phyloP scores from a whole-genome alignment of 2,113 vertebrate species.

The Chaenogobius annularis region DNA sequence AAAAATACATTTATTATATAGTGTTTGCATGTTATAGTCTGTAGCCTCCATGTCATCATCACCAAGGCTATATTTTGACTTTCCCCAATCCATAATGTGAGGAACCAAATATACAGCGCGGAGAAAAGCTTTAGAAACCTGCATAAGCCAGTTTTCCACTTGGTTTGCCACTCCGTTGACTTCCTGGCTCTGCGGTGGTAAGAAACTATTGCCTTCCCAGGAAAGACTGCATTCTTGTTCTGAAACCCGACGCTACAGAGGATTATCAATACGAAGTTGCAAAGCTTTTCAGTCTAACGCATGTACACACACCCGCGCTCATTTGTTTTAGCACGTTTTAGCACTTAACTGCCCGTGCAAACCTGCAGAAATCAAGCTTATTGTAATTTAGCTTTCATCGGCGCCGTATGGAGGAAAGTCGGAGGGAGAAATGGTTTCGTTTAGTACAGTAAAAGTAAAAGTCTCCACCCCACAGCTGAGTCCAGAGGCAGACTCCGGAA shows the following conservation, averaged over 20 bases:
- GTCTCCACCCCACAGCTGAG: conserved; percentile 49
- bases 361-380: conserved; percentile 26
- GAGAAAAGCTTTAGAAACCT: conserved; percentile 24
- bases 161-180: conserved; percentile 55
- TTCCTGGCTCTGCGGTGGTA: conserved; percentile 44
- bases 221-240: conserved; percentile 64
- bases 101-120: neutral
- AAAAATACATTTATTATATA: too few relatives aligned
- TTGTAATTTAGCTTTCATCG: conserved; percentile 37
- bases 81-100: neutral
- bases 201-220: conserved; percentile 50
- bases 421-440: conserved; percentile 2
- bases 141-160: conserved; percentile 60
- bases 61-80: neutral
- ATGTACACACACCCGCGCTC: conserved; percentile 10
- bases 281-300: conserved; percentile 21
- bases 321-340: conserved; percentile 8
- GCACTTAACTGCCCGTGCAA: conserved; percentile 13
- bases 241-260: conserved; percentile 56
- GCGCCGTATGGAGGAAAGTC: conserved; percentile 20
- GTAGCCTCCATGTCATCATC: neutral
- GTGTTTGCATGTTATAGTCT: neutral
- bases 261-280: conserved; percentile 52
- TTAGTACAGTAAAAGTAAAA: conserved; percentile 50
- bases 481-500: conserved; percentile 71